Conservation (phyloP, 1,140 invertebrate genomes). For the Adoxophyes honmai region DNA sequence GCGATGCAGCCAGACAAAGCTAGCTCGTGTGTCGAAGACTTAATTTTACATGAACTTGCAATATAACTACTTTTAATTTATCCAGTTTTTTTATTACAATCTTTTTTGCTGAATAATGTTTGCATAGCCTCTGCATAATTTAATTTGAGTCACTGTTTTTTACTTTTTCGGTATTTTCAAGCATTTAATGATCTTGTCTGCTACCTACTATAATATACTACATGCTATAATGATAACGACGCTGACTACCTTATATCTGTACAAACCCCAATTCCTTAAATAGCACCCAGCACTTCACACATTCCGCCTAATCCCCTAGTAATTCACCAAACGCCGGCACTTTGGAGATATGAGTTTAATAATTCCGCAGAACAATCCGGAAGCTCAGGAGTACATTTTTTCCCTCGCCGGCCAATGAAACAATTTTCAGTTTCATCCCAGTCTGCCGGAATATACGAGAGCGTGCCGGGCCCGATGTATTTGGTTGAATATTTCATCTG, state of each 20-base stretch:
- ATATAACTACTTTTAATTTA: not conserved
- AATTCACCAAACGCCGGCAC: not conserved
- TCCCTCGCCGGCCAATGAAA: constrained; percentile 38
- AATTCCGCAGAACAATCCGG: not conserved
- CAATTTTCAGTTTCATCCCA: constrained; percentile 53
- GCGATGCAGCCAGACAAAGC: constrained; percentile 27
- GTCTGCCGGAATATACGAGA: constrained; percentile 35
- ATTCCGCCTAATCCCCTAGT: not conserved
- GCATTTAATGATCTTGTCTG: no score
- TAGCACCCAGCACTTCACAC: not conserved
- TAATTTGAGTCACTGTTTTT: no score
- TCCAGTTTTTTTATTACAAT: no score
- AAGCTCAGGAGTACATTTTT: constrained; percentile 22
- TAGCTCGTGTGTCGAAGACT: constrained; percentile 24
- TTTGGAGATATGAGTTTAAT: constrained; percentile 3
- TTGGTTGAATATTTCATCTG: constrained; percentile 64
- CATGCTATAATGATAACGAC: no score
- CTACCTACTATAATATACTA: no score
- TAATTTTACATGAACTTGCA: constrained; percentile 24
- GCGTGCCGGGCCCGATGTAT: constrained; percentile 41
- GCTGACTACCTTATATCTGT: no score
- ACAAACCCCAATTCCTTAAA: no score
- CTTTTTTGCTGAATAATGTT: no score
- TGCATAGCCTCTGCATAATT: no score
- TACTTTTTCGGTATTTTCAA: no score